Conservation (phyloP, 2,888 invertebrate genomes). For the Liposcelis brunnea region DNA sequence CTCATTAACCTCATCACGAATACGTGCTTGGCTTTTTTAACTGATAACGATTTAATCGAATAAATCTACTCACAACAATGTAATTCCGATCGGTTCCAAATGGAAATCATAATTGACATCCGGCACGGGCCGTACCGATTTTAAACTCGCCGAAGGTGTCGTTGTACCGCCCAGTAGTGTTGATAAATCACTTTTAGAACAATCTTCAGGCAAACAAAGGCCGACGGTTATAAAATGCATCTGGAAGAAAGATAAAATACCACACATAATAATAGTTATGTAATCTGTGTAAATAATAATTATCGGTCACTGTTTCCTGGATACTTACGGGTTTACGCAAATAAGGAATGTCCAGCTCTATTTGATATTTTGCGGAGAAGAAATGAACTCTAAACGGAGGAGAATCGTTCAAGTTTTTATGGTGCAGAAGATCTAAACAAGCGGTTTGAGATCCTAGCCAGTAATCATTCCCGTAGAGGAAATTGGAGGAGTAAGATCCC, state of each 20-base stretch:
- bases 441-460: slow-evolving; percentile 33
- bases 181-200: slow-evolving; percentile 28
- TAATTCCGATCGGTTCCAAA: slow-evolving; percentile 19
- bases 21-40: too few species aligned
- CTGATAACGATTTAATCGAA: too few species aligned
- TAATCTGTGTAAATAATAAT: not conserved
- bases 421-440: slow-evolving; percentile 25
- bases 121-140: slow-evolving; percentile 23
- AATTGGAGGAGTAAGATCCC: slow-evolving; percentile 22
- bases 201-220: slow-evolving; percentile 33
- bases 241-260: slow-evolving; percentile 22
- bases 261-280: slow-evolving; percentile 3
- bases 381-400: slow-evolving; percentile 27
- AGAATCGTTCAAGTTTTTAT: slow-evolving; percentile 11
- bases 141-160: slow-evolving; percentile 26
- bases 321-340: too few species aligned
- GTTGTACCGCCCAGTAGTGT: slow-evolving; percentile 29
- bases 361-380: slow-evolving; percentile 23
- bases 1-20: too few species aligned
- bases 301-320: slow-evolving; percentile 18
- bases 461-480: slow-evolving; percentile 29
- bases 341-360: slow-evolving; percentile 21
- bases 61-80: slow-evolving; percentile 18
- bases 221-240: slow-evolving; percentile 28
- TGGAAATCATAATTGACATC: slow-evolving; percentile 23